Evolutionary conservation across 2,797 vertebrate genomes (phyloP).

Genomic region (Ibycter americanus): DNA sequence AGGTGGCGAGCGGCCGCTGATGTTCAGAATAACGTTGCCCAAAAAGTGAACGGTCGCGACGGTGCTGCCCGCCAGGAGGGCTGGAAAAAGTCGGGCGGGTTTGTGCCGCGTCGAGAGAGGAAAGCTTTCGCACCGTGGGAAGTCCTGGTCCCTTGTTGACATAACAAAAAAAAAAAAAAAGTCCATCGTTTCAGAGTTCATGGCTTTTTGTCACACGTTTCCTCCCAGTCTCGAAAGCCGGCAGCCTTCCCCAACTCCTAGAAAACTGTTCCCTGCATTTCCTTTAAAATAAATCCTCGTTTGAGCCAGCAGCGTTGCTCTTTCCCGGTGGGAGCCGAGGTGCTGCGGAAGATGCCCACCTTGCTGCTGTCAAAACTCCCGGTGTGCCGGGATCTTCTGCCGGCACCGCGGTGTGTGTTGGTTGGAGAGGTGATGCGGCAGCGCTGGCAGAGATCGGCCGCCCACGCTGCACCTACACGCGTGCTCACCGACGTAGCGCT

Average conservation of each 20-base stretch:
- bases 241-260: not conserved
- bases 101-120: not conserved
- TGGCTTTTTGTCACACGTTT: not conserved
- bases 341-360: not conserved
- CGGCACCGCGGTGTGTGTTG: rapidly evolving
- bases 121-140: not conserved
- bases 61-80: not conserved
- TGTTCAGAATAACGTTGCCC: not conserved
- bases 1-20: not conserved
- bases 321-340: not conserved
- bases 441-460: not conserved
- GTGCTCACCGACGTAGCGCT: not conserved
- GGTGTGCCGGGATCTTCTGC: not conserved
- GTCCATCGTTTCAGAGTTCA: not conserved
- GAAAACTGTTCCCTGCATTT: not conserved
- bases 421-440: not conserved
- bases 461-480: not conserved
- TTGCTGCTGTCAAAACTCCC: not conserved
- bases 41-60: rapidly evolving
- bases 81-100: not conserved
- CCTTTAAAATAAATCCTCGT: not conserved
- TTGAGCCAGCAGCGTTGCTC: not conserved
- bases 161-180: not conserved
- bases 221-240: not conserved
- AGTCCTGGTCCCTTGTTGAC: not conserved